Evolutionary conservation across 1,140 invertebrate genomes (phyloP), one percentile per base, ranked within the genome.

Genomic region (Drosophila ambigua): DNA sequence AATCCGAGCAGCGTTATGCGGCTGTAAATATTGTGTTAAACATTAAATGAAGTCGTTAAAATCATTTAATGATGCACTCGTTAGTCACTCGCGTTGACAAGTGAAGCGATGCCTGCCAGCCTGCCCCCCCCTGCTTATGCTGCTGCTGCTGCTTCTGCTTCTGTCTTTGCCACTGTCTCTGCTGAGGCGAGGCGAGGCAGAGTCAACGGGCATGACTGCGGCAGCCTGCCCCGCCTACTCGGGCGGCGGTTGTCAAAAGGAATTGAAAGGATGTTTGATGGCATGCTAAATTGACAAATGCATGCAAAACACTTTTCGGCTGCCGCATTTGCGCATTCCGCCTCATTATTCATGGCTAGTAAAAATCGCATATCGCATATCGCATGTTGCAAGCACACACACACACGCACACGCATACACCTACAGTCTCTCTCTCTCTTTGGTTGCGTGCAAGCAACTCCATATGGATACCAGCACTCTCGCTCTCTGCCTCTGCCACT

Each of bases 241-340:
- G 13, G 81, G 74, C 68, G 83, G 68, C 75, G 64, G 53, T 55
- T 77, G 83, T 88, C 72, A 79, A 88, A 87, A 68, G 69, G 66
- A 84, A 82, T 82, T 77, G 71, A 90, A 85, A 90, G 85, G 85
- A 90, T 90, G 85, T 90, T 90, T 85, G 75, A 82, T 79, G 80
- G 62, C 67, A 90, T 90, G 87, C 85, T 81, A 82, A 88, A 88
- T 87, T 82, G 79, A 65, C 76, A 77, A 79, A 74, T 79, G 79
- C 83, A 87, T 82, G 72, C 72, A 77, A 77, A 73, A 73, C 71
- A 79, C 52, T 79, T 84, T 63, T 79, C 59, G 50, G 64, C 79
- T 83, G 78, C 65, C 69, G 64, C 72, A 62, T 60, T 80, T 52
- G 48, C 43, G 46, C 62, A 71, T 67, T 49, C 54, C 48, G 64